Evolutionary conservation across 92 coral and sea anemone genomes (phyloP), one percentile per base, ranked within the genome.

Genomic region (Zoanthus gigantus): DNA sequence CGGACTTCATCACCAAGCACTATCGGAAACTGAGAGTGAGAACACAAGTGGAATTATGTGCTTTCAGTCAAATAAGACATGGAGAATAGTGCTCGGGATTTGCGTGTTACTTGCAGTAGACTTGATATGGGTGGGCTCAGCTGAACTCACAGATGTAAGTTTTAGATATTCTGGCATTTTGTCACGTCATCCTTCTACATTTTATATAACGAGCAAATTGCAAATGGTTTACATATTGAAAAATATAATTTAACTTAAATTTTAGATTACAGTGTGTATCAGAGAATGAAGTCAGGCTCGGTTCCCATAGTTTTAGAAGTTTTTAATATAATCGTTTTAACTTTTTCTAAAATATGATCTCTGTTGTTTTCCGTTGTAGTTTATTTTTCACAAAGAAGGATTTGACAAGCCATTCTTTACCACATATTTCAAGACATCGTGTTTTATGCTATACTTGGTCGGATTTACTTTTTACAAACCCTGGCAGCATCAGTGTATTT

Each of bases 391-490:
- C 81, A 82, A 48, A 66, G 93, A 95, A 86, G 96, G 95, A 45
- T 97, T 93, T 76, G 93, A 95, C 86, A 97, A 95, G 85, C 99
- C 99, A 52, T 97, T 97, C 79, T 97, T 97, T 83, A 94, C 98
- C 7, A 94, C 99, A 32, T 97, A 95, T 68, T 91, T 97, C 93
- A 97, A 97, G 95, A 95, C 99, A 45, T 92, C 99, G 18, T 89
- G 96, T n/a, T 97, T 97, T 77, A 90, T 95, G 92, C 31, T 95
- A 44, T 95, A 95, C 76, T 82, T 97, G 80, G 86, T 84, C 11
- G 97, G 96, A n/a, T 96, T 97, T 83, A 32, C 89, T 30, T 93
- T 95, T 81, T 94, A 91, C 69, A 90, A 93, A 58, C 95, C 94
- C 18, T 97, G 98, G 98, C 92, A 89, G 72, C 32, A 85, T 47